These are phyloP conservation scores for Taenioides sp. DNA, from an alignment of 2,797 vertebrate genomes.

Conservation along the genomic window DNA sequence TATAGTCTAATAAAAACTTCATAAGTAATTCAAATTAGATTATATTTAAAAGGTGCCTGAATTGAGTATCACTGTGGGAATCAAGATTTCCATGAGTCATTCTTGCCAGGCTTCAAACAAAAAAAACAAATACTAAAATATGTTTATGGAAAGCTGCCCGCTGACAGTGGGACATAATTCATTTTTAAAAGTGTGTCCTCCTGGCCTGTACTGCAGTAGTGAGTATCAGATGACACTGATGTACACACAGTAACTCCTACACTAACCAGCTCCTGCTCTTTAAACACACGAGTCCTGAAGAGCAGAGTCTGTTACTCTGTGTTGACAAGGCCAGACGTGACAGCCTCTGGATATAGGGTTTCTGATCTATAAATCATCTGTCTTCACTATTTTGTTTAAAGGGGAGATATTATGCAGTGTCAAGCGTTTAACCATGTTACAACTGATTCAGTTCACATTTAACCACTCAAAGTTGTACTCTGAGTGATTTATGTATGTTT, in stretches of 20 bases:
- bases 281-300: slow-evolving; percentile 20
- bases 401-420: neutral
- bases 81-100: neutral
- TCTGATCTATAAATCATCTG: neutral
- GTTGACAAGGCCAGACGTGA: slow-evolving; percentile 18
- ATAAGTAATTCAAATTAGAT: too few species aligned
- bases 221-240: slow-evolving; percentile 4
- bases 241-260: slow-evolving; percentile 15
- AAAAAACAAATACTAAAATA: slow-evolving; percentile 9
- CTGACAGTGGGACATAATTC: neutral
- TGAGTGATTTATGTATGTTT: too few species aligned
- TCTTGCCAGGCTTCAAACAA: neutral
- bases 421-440: too few species aligned
- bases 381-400: neutral
- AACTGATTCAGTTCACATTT: too few species aligned
- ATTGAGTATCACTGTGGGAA: neutral
- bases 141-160: slow-evolving; percentile 10
- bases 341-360: neutral
- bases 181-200: neutral
- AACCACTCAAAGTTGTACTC: too few species aligned
- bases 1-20: too few species aligned
- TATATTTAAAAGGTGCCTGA: too few species aligned
- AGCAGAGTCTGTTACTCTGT: slow-evolving; percentile 30
- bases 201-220: neutral
- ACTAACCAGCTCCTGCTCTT: slow-evolving; percentile 22